phyloP scores from a whole-genome alignment of 2,113 vertebrate genomes.

The Malurus elegans region DNA sequence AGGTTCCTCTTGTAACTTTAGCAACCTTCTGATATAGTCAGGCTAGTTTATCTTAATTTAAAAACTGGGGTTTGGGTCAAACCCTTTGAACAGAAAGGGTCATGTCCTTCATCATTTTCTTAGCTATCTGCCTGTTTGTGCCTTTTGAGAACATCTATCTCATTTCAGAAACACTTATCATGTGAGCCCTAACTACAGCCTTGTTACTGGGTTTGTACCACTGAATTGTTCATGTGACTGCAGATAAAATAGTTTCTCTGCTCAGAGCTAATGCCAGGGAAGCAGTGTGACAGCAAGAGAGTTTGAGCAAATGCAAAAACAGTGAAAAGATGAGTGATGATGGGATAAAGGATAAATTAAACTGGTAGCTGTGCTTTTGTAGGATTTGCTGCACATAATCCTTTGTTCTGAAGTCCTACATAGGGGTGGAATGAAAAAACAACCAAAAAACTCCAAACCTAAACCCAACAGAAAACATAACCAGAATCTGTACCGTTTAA shows the following conservation, averaged over 20 bases:
- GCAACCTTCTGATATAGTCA: background rate
- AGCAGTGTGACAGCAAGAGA: background rate
- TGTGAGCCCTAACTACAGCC: background rate
- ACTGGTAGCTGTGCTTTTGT: background rate
- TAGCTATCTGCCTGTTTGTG: background rate
- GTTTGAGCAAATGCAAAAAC: background rate
- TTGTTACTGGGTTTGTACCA: background rate
- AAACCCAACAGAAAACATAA: background rate
- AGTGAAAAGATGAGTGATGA: background rate
- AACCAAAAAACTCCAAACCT: fast-evolving
- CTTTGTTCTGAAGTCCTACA: background rate
- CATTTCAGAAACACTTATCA: background rate
- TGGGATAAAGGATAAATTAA: background rate
- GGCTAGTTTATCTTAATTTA: background rate
- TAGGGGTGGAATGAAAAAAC: background rate
- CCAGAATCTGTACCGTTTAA: background rate
- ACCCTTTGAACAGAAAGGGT: background rate
- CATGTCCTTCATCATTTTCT: background rate
- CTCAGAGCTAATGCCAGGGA: background rate
- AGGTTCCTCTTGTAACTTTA: background rate
- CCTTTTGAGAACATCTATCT: background rate
- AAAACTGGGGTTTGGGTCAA: background rate
- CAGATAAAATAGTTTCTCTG: background rate
- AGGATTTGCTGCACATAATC: background rate
- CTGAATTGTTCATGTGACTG: background rate